Evolutionary conservation across 2,797 vertebrate genomes (phyloP).

Genomic region (Thripadectes ignobilis): DNA sequence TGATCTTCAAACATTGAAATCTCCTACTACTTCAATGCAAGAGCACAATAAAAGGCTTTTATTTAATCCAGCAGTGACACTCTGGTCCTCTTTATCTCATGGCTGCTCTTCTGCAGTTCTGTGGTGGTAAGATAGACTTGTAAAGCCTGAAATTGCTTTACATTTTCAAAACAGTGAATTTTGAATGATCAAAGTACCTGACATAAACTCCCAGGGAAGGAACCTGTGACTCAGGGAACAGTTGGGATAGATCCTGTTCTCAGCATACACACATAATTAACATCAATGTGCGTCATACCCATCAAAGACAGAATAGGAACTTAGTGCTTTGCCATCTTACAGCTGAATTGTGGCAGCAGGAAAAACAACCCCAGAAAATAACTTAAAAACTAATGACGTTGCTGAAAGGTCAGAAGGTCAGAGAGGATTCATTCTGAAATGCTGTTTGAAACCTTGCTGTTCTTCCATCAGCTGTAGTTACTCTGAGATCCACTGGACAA

Average conservation of each 20-base stretch:
- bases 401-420: neutral
- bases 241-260: neutral
- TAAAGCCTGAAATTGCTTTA: neutral
- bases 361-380: neutral
- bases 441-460: neutral
- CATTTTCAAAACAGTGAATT: neutral
- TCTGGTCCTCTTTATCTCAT: neutral
- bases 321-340: neutral
- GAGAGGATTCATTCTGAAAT: neutral
- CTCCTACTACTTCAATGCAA: neutral
- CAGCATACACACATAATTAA: neutral
- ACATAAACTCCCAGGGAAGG: neutral
- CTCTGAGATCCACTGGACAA: neutral
- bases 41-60: neutral
- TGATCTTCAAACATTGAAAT: neutral
- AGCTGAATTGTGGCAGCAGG: neutral
- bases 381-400: neutral
- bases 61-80: neutral
- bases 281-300: rapidly evolving
- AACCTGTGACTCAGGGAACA: neutral
- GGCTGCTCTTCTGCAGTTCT: neutral
- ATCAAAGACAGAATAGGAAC: neutral
- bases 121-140: neutral
- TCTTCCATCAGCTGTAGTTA: neutral
- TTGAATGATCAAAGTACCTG: neutral